These are phyloP conservation scores for Glaucopsyche alexis DNA, from an alignment of 2,888 invertebrate species.

Conservation along the genomic window DNA sequence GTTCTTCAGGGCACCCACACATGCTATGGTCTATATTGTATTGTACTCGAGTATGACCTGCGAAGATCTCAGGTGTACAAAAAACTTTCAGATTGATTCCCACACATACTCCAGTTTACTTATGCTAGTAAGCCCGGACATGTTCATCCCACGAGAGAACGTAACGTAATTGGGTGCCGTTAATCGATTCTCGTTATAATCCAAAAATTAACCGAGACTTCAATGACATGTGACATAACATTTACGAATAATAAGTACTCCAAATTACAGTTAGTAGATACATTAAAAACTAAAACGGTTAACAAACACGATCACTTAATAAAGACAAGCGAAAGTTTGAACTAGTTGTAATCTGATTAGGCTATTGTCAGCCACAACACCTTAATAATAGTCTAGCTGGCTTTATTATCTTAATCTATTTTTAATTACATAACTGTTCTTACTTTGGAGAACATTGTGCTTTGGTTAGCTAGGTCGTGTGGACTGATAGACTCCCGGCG, in stretches of 20 bases:
- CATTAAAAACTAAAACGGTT: not conserved
- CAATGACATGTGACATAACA: too few species aligned
- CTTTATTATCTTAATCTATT: slow-evolving; percentile 19
- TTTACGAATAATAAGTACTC: not conserved
- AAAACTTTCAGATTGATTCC: too few species aligned
- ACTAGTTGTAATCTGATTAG: not conserved
- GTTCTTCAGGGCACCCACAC: too few species aligned
- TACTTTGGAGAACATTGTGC: slow-evolving; percentile 78
- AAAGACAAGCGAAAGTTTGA: slow-evolving; percentile 26
- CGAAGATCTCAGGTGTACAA: too few species aligned
- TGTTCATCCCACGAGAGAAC: too few species aligned
- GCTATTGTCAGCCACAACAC: slow-evolving; percentile 18
- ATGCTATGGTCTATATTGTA: too few species aligned
- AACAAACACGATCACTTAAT: not conserved
- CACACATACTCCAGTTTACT: too few species aligned
- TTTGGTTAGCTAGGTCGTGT: slow-evolving; percentile 66
- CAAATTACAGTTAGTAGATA: not conserved
- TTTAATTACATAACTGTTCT: slow-evolving; percentile 43
- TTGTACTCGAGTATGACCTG: too few species aligned
- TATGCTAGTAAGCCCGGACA: too few species aligned
- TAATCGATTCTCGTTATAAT: too few species aligned
- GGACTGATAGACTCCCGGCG: slow-evolving; percentile 68
- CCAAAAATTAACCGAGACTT: too few species aligned
- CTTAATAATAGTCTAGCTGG: slow-evolving; percentile 5
- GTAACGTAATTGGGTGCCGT: too few species aligned